Base-by-base conservation (phyloP, 2,888 invertebrate species). In the Sarcophaga variegata region DNA sequence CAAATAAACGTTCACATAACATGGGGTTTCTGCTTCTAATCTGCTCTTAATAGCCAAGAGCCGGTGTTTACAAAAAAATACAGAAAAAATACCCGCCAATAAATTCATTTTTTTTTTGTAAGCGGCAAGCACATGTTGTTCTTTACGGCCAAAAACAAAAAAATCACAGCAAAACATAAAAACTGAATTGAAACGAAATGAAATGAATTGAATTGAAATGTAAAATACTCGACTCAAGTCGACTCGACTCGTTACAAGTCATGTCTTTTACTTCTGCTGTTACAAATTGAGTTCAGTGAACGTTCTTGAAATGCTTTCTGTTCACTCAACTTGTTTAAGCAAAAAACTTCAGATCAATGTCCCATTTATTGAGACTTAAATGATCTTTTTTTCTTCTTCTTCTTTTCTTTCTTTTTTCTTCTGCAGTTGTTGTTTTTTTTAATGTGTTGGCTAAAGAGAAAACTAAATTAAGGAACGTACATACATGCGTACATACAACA, bases 271-370 rank as follows among this genome's bases (percentile, higher is more conserved):
- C 37, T 72, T 72, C 71, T 78, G 78, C 71, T 78, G 78, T 72
- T 82, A 66, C 77, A 66, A 82, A 80, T 71, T 54, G 66, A 78
- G 88, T 84, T 87, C 88, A 88, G 49, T 89, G 89, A 89, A 89
- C 89, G 89, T 89, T 89, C 89, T 89, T 89, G 89, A 89, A 89
- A 89, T 85, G 85, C 85, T 83, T 81, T 82, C 77, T 85, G 89
- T 89, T 89, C 89, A 89, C 76, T 88, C 80, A 86, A 83, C 80
- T 83, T 76, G 63, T 62, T 80, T 47, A 45, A 82, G 77, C 84
- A 54, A 54, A 12, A 62, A 80, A 79, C 70, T 67, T 76, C n/a
- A 83, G 86, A 84, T 86, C 88, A 88, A 72, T 82, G 86, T 81
- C 86, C 86, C 86, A 78, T 63, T 75, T 47, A 76, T 83, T 80